Evolutionary conservation across 2,888 invertebrate species (phyloP), one percentile per base, ranked within the genome.

Genomic region (Cheilosia impressa): DNA sequence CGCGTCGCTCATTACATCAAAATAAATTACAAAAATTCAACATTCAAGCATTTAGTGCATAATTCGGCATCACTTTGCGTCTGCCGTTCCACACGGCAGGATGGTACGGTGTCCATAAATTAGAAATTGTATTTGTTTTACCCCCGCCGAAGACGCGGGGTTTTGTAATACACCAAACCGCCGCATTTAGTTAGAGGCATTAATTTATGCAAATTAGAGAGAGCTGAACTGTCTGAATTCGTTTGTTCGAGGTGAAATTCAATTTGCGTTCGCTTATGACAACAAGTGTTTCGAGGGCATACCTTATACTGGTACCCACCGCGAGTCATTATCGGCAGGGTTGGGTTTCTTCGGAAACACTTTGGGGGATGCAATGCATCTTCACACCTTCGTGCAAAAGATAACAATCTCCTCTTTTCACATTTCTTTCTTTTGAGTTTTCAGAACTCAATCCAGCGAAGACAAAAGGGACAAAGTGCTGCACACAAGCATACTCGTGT

Each of bases 181-280:
- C 9, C 47, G 19, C 45, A 60, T 53, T 66, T 17, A 71, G 34
- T 75, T 66, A 13, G 63, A 63, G 65, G 76, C 66, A 72, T 60
- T 63, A 55, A 57, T 71, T 75, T 66, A 85, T 85, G 79, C 24
- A 71, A 84, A 85, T 80, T 52, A 50, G 65, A 85, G 84, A 85
- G 71, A 76, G 75, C 65, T 19, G 22, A 27, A 43, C 43, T 22
- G 7, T 13, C 5, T 10, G 41, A 52, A 24, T 38, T 24, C 41
- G 19, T 17, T 50, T 57, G 52, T 45, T 45, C 24, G 43, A 24
- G 66, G 52, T 24, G 66, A 58, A 22, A 63, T 53, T 65, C 63
- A 55, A 10, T 55, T 52, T 57, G 41, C 45, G 34, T 15, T 7
- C 9, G 15, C 31, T 13, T 17, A 34, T 57, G 19, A 50, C 58